These are phyloP conservation scores for Hirundichthys speculiger DNA, from an alignment of 2,113 vertebrate species.

Conservation along the genomic window DNA sequence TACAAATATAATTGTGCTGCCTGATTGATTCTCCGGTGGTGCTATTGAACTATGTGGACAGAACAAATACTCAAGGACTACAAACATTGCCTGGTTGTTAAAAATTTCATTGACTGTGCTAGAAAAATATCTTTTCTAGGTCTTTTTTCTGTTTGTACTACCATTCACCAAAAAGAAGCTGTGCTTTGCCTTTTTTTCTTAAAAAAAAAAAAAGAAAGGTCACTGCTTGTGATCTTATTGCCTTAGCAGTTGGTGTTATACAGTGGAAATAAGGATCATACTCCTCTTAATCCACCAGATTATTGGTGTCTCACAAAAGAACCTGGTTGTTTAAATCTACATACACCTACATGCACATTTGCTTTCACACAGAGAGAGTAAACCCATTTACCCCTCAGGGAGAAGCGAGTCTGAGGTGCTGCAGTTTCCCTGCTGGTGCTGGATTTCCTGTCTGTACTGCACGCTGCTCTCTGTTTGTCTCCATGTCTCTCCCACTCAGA, in stretches of 20 bases:
- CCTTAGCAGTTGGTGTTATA: slow-evolving; percentile 16
- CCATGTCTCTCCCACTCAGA: not conserved
- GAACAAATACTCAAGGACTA: too few species aligned
- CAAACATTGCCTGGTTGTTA: too few species aligned
- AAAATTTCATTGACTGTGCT: too few species aligned
- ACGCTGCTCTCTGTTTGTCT: slow-evolving; percentile 1
- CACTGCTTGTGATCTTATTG: slow-evolving; percentile 24
- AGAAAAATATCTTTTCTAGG: too few species aligned
- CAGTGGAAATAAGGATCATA: slow-evolving; percentile 13
- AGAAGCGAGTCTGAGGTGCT: slow-evolving; percentile 23
- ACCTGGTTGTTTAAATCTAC: slow-evolving; percentile 16
- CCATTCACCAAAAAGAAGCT: too few species aligned
- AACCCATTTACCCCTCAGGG: slow-evolving; percentile 36
- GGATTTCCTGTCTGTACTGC: not conserved
- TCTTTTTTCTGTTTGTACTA: too few species aligned
- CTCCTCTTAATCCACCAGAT: slow-evolving; percentile 7
- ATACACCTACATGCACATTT: slow-evolving; percentile 9
- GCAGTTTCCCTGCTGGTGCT: slow-evolving; percentile 25
- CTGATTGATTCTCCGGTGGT: too few species aligned
- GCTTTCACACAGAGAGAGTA: slow-evolving; percentile 10
- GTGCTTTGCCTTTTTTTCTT: not conserved
- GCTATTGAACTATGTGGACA: too few species aligned
- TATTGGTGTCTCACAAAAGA: slow-evolving; percentile 19
- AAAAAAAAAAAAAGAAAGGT: not conserved
- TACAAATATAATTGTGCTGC: too few species aligned